Evolutionary conservation across 23 tunicate genomes (phyloP), one percentile per base, ranked within the genome.

Genomic region (Oikopleura albicans): DNA sequence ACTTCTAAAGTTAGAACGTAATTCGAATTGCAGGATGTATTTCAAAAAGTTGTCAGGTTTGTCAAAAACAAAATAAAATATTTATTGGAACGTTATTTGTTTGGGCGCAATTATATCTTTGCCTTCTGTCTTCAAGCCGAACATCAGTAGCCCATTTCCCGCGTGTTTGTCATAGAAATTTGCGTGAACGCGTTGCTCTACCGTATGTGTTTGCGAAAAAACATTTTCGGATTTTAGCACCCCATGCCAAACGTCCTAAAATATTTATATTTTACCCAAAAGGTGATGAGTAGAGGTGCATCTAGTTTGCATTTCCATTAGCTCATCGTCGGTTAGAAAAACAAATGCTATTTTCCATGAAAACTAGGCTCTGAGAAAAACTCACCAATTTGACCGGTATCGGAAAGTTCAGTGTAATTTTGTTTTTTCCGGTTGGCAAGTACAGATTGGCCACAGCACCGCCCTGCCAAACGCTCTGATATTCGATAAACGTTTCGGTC

Each of bases 361-460:
- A 49, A 8, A 49, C 12, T 49, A 49, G 22, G 12, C 12, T 49
- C 12, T 49, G 12, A 49, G 63, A 8, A 22, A 49, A 49, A 71
- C 36, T 88, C 0, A 87, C 35, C 41, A 40, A 2, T 66, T 85
- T 87, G 41, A 95, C 87, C 2, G 88, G 85, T 12, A 0, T 33
- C 36, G 99, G 96, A 87, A 95, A 90, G 1, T 66, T 59, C 1
- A 95, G 89, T 40, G 76, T 39, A 31, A 95, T 89, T 28, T 84
- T 37, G 57, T 84, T 79, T 31, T 75, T 85, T 31, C 86, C 99
- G 83, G 87, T 86, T 0, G 90, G 91, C 66, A 87, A 84, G 89
- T 90, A 95, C 0, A 91, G 84, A 40, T 86, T 90, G 1, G 87
- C 99, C 0, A 87, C 90, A 8, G 96, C 99, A 66, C 99, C 99